phyloP scores from a whole-genome alignment of 2,797 vertebrate species.

The Sparus aurata region DNA sequence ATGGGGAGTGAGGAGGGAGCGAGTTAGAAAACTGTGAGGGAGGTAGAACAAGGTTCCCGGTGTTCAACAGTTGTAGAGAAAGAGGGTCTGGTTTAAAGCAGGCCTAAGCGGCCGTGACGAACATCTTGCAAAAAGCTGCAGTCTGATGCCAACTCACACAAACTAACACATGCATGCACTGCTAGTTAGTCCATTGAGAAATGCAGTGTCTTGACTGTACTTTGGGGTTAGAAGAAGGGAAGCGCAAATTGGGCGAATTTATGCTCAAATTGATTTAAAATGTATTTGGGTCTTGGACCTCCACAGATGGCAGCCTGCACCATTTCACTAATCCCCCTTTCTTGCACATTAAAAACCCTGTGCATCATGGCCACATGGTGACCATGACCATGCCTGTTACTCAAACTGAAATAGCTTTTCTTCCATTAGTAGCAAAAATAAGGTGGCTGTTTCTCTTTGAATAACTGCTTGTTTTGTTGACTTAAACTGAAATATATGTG shows the following conservation, averaged over 20 bases:
- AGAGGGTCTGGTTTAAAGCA: conserved; percentile 51
- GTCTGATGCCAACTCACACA: conserved; percentile 63
- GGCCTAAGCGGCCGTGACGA: conserved; percentile 70
- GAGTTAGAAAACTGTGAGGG: conserved; percentile 47
- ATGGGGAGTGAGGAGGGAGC: conserved; percentile 8
- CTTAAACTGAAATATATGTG: no score
- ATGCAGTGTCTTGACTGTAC: conserved; percentile 14
- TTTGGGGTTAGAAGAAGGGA: background rate
- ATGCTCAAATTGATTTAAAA: conserved; percentile 1
- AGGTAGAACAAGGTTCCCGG: conserved; percentile 62
- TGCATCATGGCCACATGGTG: background rate
- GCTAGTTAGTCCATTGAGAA: conserved; percentile 36
- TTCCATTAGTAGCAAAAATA: no score
- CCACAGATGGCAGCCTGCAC: background rate
- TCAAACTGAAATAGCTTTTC: no score
- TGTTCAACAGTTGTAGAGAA: conserved; percentile 53
- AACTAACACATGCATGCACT: conserved; percentile 36
- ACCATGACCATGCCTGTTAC: no score
- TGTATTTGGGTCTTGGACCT: background rate
- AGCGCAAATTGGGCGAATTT: background rate
- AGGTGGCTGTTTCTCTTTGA: no score
- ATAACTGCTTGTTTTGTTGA: no score
- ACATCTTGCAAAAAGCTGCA: conserved; percentile 57
- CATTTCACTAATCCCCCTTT: background rate
- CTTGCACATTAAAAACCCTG: background rate